These are phyloP conservation scores for Myxocyprinus asiaticus DNA, from an alignment of 2,113 vertebrate genomes.

Conservation along the genomic window DNA sequence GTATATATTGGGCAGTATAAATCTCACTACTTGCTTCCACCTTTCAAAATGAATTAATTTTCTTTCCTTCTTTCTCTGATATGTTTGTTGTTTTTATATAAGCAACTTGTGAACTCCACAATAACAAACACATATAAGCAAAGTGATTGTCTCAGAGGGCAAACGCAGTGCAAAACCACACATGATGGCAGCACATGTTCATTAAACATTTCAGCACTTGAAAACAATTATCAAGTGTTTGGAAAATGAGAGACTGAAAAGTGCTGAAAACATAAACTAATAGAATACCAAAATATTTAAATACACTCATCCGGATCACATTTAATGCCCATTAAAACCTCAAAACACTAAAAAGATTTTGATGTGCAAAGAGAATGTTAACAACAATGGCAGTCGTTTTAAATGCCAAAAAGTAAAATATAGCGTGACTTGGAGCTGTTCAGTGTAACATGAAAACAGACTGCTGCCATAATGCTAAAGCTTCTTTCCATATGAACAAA, in stretches of 20 bases:
- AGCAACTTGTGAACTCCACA: neutral
- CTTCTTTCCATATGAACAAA: neutral
- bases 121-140: too few relatives aligned
- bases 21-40: too few relatives aligned
- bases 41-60: too few relatives aligned
- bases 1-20: neutral
- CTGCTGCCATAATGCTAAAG: neutral
- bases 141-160: too few relatives aligned
- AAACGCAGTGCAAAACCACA: neutral
- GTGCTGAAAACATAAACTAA: constrained; percentile 10
- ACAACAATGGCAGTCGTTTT: neutral
- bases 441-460: neutral
- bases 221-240: constrained; percentile 2
- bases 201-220: constrained; percentile 16
- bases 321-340: neutral
- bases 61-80: too few relatives aligned
- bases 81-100: neutral
- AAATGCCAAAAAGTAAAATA: neutral
- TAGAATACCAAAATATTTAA: constrained; percentile 4
- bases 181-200: constrained; percentile 15
- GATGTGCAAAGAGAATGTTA: neutral
- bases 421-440: neutral
- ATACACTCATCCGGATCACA: neutral
- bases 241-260: neutral
- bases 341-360: neutral